Evolutionary conservation across 1,140 invertebrate species (phyloP).

Genomic region (Grapholita molesta): DNA sequence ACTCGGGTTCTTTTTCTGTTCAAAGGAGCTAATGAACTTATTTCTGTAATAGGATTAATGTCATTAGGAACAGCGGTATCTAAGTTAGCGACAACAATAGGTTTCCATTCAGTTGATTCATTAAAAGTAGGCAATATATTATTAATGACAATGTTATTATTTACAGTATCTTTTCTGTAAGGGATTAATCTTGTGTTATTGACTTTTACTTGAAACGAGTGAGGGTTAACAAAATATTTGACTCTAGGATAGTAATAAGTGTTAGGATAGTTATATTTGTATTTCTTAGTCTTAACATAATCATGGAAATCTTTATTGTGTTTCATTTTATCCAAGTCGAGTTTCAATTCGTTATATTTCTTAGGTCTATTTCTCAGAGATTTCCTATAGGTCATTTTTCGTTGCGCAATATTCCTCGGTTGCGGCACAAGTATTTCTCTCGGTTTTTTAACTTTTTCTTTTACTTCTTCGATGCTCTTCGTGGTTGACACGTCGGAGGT

Average conservation of each 20-base stretch:
- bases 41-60: slow-evolving; percentile 19
- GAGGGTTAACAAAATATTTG: slow-evolving; percentile 60
- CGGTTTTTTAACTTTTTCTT: slow-evolving; percentile 47
- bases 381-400: slow-evolving; percentile 57
- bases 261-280: slow-evolving; percentile 67
- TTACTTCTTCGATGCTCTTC: slow-evolving; percentile 43
- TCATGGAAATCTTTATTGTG: slow-evolving; percentile 66
- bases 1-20: slow-evolving; percentile 20
- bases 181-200: slow-evolving; percentile 52
- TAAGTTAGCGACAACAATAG: slow-evolving; percentile 39
- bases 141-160: slow-evolving; percentile 23
- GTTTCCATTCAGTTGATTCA: slow-evolving; percentile 58
- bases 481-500: slow-evolving; percentile 52
- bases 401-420: slow-evolving; percentile 61
- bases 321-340: slow-evolving; percentile 60
- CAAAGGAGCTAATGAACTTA: not conserved
- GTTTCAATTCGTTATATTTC: slow-evolving; percentile 63
- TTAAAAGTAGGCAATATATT: slow-evolving; percentile 26
- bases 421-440: slow-evolving; percentile 62
- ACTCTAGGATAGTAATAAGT: slow-evolving; percentile 66
- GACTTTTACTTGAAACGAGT: slow-evolving; percentile 35
- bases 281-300: slow-evolving; percentile 69
- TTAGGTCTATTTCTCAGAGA: slow-evolving; percentile 49
- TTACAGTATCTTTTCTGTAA: slow-evolving; percentile 39
- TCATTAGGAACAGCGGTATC: slow-evolving; percentile 26